Evolutionary conservation across 2,113 vertebrate genomes (phyloP).

Genomic region (Oncorhynchus gorbuscha): DNA sequence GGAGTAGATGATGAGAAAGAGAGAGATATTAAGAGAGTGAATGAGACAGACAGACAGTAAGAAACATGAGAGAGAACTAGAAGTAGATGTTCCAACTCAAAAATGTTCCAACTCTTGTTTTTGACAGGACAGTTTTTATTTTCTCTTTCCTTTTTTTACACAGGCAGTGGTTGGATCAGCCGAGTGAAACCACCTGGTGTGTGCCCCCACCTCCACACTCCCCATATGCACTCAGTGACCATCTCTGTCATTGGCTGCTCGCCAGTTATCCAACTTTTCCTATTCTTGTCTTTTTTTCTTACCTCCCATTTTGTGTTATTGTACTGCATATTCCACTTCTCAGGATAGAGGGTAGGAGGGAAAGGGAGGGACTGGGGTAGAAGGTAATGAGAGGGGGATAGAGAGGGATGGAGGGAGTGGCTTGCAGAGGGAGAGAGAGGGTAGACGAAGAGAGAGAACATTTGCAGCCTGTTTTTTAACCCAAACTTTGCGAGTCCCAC

Average conservation of each 20-base stretch:
- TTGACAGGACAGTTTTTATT: slow-evolving; percentile 57
- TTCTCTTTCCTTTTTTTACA: slow-evolving; percentile 52
- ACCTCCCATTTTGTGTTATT: slow-evolving; percentile 63
- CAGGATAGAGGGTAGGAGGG: slow-evolving; percentile 7
- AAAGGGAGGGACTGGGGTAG: not conserved
- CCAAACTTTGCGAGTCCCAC: slow-evolving; percentile 73
- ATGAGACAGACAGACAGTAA: slow-evolving; percentile 36
- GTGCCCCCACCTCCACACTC: slow-evolving; percentile 32
- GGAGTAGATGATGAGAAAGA: slow-evolving; percentile 59
- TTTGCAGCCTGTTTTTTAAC: slow-evolving; percentile 66
- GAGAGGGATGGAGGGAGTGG: slow-evolving; percentile 48
- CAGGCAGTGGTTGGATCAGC: slow-evolving; percentile 66
- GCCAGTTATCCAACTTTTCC: slow-evolving; percentile 67
- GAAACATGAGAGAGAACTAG: slow-evolving; percentile 26
- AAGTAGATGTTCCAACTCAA: slow-evolving; percentile 37
- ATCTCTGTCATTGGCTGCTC: slow-evolving; percentile 59
- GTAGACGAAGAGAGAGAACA: slow-evolving; percentile 27
- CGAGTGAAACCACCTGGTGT: slow-evolving; percentile 73
- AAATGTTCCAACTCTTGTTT: slow-evolving; percentile 55
- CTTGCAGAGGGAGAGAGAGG: slow-evolving; percentile 44
- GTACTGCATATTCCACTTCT: slow-evolving; percentile 49
- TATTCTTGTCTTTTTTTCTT: slow-evolving; percentile 64
- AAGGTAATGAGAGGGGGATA: slow-evolving; percentile 45
- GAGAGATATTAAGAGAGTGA: slow-evolving; percentile 16
- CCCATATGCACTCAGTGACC: slow-evolving; percentile 70